A percentile compares a stretch with the other conserved stretches of the same genome.
Evolutionary conservation across 2,113 vertebrate genomes (phyloP).

Genomic region (Myocastor coypus): DNA sequence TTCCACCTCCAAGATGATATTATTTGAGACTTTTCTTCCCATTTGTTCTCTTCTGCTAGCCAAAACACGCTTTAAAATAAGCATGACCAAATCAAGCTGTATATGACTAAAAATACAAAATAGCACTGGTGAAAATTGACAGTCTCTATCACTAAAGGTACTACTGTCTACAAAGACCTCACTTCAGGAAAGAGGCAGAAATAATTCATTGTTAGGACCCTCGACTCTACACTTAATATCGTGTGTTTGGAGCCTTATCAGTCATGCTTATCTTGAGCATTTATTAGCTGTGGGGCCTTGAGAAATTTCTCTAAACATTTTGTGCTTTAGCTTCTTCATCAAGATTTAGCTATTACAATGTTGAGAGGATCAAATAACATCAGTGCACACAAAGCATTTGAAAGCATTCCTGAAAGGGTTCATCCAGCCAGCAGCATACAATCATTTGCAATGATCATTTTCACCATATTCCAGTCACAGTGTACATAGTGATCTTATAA

Average conservation of each 20-base stretch:
- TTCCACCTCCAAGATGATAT: background rate
- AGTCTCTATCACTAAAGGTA: background rate
- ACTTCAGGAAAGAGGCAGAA: background rate
- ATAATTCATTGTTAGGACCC: background rate
- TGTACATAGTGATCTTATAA: slow-evolving; percentile 8
- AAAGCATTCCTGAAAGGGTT: background rate
- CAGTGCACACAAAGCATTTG: background rate
- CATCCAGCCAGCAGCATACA: background rate
- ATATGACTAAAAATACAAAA: slow-evolving; percentile 34
- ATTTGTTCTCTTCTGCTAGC: background rate
- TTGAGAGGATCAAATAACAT: slow-evolving; percentile 17
- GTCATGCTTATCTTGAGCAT: background rate
- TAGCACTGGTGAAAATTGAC: background rate
- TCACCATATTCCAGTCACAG: background rate
- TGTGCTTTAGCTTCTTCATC: background rate
- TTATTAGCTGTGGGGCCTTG: background rate
- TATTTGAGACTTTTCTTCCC: background rate
- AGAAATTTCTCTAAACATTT: background rate
- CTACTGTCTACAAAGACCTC: background rate
- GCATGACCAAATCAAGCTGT: background rate
- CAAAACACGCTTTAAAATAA: slow-evolving; percentile 29
- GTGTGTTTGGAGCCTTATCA: background rate
- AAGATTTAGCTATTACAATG: background rate
- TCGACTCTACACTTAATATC: background rate
- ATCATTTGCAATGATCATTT: background rate